Percentiles rank a stretch among this genome's conserved stretches.
phyloP scores from a whole-genome alignment of 2,888 invertebrate genomes.

The Gnatocerus cornutus region DNA sequence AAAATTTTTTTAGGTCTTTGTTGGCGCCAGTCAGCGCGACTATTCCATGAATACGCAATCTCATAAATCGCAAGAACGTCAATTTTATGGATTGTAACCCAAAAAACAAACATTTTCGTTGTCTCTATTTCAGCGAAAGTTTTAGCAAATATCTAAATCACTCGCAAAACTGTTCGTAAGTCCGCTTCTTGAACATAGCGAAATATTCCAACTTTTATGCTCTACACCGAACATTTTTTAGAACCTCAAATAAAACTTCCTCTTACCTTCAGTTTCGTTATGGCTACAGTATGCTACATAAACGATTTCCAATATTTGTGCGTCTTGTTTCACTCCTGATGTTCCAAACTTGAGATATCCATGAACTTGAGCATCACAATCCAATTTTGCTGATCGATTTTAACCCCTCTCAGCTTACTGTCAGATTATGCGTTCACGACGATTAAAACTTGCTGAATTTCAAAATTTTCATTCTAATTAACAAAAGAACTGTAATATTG shows the following conservation, averaged over 20 bases:
- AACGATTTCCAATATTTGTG: constrained; percentile 30
- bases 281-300: constrained; percentile 21
- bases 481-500: not conserved
- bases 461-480: not conserved
- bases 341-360: constrained; percentile 14
- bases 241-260: constrained; percentile 11
- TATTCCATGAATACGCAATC: too few relatives aligned
- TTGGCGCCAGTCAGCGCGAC: too few relatives aligned
- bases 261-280: constrained; percentile 12
- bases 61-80: too few relatives aligned
- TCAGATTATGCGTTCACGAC: not conserved
- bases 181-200: too few relatives aligned
- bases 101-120: too few relatives aligned
- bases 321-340: not conserved
- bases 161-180: too few relatives aligned
- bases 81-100: too few relatives aligned
- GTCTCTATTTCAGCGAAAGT: too few relatives aligned
- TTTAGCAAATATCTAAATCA: too few relatives aligned
- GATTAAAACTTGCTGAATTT: constrained; percentile 1
- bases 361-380: constrained; percentile 30
- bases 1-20: too few relatives aligned
- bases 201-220: too few relatives aligned
- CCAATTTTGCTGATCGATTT: constrained; percentile 28
- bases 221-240: constrained; percentile 3
- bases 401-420: constrained; percentile 3